Base-by-base conservation (phyloP, 2,888 invertebrate species). In the Epirrhoe tristata region DNA sequence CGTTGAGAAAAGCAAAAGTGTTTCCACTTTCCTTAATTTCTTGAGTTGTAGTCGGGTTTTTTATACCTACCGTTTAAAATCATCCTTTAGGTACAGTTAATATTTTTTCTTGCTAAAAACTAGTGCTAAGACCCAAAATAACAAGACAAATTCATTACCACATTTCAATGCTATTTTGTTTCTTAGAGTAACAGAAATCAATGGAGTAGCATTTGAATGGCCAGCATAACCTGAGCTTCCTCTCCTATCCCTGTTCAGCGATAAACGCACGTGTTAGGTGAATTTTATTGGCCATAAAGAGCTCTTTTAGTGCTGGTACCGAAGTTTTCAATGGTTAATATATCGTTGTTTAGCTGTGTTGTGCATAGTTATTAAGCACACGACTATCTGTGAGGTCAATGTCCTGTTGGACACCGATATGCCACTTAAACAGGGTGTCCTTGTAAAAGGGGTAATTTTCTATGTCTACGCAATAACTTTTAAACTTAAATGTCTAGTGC, bases 281-380 rank as follows among this genome's bases (percentile, higher is more conserved):
- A 66, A 71, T 75, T 79, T 76, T 72, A 79, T 77, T 73, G 75
- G 74, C 76, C 72, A 72, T 74, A 76, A 65, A 79, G 70, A 78
- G 87, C 70, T 86, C 87, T 70, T 70, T 70, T 66, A 76, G 66
- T 50, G 69, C 73, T 87, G 86, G 89, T 78, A 76, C 79, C 77
- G 71, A 60, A 72, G 80, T 80, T 79, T 78, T 79, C 84, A 83
- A 86, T 88, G 81, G 85, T 78, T 86, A 85, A 86, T 88, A 87
- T 87, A 85, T 85, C 80, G 80, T 79, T 79, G 78, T 71, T 71
- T 65, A 65, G 76, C 78, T 82, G 79, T 79, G 81, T 79, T 81
- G 80, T 81, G 86, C 83, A 83, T 84, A 86, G 82, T 84, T 86
- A 88, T 84, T 88, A 74, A 72, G 58, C 64, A 57, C 69, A 70